Evolutionary conservation across 2,113 vertebrate species (phyloP).

Genomic region (Micronycteris hirsuta): DNA sequence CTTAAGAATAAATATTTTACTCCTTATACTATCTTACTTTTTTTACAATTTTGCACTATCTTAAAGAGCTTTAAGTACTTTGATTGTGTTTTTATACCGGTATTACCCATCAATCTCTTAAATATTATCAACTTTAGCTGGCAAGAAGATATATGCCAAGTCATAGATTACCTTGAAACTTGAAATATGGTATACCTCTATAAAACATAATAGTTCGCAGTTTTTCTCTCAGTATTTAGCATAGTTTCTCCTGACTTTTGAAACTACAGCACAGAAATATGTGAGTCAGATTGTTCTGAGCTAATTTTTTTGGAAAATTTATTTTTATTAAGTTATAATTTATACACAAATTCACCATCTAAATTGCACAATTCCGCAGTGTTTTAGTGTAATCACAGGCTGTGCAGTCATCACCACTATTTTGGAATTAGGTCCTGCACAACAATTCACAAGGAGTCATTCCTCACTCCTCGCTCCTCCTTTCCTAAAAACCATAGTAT

Average conservation of each 20-base stretch:
- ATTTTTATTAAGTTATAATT: not conserved
- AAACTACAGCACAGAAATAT: not conserved
- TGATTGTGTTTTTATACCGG: not conserved
- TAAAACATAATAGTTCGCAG: not conserved
- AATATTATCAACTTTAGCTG: not conserved
- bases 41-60: not conserved
- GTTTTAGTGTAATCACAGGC: not conserved
- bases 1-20: not conserved
- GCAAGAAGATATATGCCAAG: not conserved
- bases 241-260: not conserved
- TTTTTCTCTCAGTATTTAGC: not conserved
- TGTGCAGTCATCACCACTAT: not conserved
- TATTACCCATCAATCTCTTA: not conserved
- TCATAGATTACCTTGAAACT: not conserved
- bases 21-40: not conserved
- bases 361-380: not conserved
- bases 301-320: not conserved
- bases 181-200: not conserved
- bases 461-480: rapidly evolving
- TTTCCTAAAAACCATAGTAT: not conserved
- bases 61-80: not conserved
- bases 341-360: not conserved
- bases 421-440: too few species aligned
- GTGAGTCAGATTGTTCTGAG: not conserved
- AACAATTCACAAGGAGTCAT: not conserved